Evolutionary conservation across 92 coral and sea anemone genomes (phyloP), one percentile per base, ranked within the genome.

Genomic region (Anthopleura xanthogrammica): DNA sequence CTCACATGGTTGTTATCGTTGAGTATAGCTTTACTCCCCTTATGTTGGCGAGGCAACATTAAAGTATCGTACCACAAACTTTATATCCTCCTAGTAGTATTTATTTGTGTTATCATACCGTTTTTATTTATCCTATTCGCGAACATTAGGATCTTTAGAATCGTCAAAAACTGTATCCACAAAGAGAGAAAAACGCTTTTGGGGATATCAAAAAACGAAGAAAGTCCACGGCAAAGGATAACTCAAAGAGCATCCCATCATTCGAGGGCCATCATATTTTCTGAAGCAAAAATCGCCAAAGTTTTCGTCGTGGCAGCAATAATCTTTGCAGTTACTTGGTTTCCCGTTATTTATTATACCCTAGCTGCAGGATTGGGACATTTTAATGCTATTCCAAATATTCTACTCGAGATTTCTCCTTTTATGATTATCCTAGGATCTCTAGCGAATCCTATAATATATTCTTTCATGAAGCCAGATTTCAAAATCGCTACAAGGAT

Each of bases 381-480:
- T 77, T 57, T 3, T 7, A 52, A 76, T 12, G 82, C 79, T 41
- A 82, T 91, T 17, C 98, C 98, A 1, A 42, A 60, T 13, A 10
- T 89, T 10, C 60, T 93, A 41, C 41, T 87, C 20, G 73, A 89
- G 14, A 62, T 93, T 46, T 93, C 95, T 24, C 98, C 98, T 0
- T 91, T 93, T 62, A 85, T 90, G 4, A 86, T 93, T 12, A 92
- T 90, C 54, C 41, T 91, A 14, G 92, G 98, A 24, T 93, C 98
- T 4, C 84, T 91, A 13, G 95, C 91, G 12, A 93, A 93, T 62
- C 98, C 98, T 10, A 77, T 91, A 10, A 74, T 93, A 22, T 93
- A 93, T 71, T 91, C 93, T 5, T 93, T 93, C 82, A 91, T 93
- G 98, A 93, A 93, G 70, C 98, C 98, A 12, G 95, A 93, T 75